Evolutionary conservation across 1,140 invertebrate genomes (phyloP).

Genomic region (Caenorhabditis inopinata): DNA sequence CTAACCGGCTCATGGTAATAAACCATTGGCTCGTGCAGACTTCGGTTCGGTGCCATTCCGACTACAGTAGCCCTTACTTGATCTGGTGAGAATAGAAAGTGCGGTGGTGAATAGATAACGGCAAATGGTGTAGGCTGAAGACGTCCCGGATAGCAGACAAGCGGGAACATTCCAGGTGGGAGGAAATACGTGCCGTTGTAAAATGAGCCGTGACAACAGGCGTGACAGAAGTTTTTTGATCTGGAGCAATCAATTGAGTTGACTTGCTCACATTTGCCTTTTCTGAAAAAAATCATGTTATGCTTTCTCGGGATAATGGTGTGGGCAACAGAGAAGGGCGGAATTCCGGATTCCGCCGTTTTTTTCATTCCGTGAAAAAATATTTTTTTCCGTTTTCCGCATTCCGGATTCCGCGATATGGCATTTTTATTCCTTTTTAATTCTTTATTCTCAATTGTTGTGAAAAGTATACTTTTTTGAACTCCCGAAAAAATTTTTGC

Average conservation of each 20-base stretch:
- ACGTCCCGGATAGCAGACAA: constrained; percentile 51
- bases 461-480: no score
- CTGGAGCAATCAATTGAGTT: neutral
- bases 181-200: constrained; percentile 53
- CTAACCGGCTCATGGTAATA: constrained; percentile 47
- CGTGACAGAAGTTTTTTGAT: constrained; percentile 44
- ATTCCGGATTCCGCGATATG: no score
- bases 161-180: constrained; percentile 54
- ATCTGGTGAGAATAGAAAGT: constrained; percentile 43
- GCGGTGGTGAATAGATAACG: constrained; percentile 46
- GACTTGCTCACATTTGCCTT: neutral
- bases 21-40: constrained; percentile 35
- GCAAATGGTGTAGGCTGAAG: constrained; percentile 44
- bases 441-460: no score
- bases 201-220: constrained; percentile 44
- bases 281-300: neutral
- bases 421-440: no score
- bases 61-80: constrained; percentile 19
- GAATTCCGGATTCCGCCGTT: no score
- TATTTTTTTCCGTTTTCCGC: no score
- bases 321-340: no score
- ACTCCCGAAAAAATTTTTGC: no score
- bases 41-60: constrained; percentile 37
- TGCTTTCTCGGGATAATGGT: neutral
- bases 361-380: no score